phyloP scores from a whole-genome alignment of 2,888 invertebrate genomes.

The Ophion costatus region DNA sequence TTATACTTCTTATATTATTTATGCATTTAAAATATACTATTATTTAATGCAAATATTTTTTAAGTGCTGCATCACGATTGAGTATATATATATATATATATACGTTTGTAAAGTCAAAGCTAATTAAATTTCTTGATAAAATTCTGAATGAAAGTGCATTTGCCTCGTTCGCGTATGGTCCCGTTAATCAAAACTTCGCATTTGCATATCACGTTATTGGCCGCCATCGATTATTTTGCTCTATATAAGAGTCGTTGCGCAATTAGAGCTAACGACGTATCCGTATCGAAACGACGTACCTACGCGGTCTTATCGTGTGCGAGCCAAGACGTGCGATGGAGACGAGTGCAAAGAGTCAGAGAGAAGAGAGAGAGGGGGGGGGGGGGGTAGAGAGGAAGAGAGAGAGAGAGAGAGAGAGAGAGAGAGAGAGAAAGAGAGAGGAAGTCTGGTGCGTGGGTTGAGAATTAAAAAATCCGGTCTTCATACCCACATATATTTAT shows the following conservation, averaged over 20 bases:
- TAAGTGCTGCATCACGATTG: too few species aligned
- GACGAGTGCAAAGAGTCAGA: background rate
- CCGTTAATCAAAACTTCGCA: constrained; percentile 31
- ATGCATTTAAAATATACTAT: background rate
- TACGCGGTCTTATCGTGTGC: constrained; percentile 27
- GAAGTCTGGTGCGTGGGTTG: too few species aligned
- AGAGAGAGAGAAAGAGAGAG: constrained; percentile 46
- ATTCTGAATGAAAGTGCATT: too few species aligned
- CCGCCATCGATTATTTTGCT: constrained; percentile 26
- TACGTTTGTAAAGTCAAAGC: too few species aligned
- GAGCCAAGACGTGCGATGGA: background rate
- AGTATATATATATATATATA: too few species aligned
- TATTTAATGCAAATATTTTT: too few species aligned
- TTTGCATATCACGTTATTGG: constrained; percentile 39
- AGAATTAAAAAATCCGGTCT: background rate
- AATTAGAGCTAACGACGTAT: constrained; percentile 54
- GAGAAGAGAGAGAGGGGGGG: constrained; percentile 38
- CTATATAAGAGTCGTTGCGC: constrained; percentile 25
- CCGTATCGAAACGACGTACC: constrained; percentile 42
- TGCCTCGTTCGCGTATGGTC: background rate
- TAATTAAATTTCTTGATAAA: too few species aligned
- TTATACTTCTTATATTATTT: background rate
- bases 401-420: constrained; percentile 51
- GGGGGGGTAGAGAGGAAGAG: constrained; percentile 13
- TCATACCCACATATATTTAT: background rate